A percentile compares a stretch with the other conserved stretches of the same genome.
phyloP scores from a whole-genome alignment of 1,140 invertebrate genomes.

The Cherax quadricarinatus region DNA sequence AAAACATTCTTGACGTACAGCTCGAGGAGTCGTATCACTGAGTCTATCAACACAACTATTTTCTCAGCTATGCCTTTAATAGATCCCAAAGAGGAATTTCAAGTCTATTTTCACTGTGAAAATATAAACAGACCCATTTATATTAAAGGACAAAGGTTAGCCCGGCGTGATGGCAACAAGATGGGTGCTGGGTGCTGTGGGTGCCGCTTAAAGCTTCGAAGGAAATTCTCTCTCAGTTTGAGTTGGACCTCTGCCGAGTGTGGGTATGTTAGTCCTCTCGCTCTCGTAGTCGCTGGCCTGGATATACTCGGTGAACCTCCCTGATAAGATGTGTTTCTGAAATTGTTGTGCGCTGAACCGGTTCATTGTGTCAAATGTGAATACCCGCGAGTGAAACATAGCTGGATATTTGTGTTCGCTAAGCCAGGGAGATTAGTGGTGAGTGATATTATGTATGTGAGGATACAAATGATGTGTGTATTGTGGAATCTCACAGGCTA shows the following conservation, averaged over 20 bases:
- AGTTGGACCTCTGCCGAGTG: slow-evolving; percentile 21
- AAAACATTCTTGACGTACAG: too few species aligned
- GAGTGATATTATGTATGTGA: not conserved
- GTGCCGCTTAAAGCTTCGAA: not conserved
- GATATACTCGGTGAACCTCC: slow-evolving; percentile 22
- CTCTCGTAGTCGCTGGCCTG: not conserved
- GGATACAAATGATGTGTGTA: not conserved
- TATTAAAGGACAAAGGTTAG: not conserved
- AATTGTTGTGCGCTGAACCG: not conserved
- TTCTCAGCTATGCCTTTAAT: too few species aligned
- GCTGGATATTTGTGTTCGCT: not conserved
- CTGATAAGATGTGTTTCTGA: slow-evolving; percentile 1
- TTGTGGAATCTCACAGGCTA: not conserved
- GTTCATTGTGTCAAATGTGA: not conserved
- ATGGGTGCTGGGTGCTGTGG: not conserved
- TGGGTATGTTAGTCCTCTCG: not conserved
- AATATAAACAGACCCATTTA: too few species aligned
- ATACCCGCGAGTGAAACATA: not conserved
- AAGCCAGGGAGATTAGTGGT: not conserved
- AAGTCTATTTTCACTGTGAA: not conserved
- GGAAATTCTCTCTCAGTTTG: slow-evolving; percentile 19
- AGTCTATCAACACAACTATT: too few species aligned
- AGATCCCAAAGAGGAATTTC: not conserved
- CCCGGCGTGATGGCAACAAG: not conserved
- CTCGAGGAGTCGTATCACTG: too few species aligned